A percentile compares a stretch with the other conserved stretches of the same genome.
Evolutionary conservation across 2,113 vertebrate genomes (phyloP).

Genomic region (Osmerus mordax): DNA sequence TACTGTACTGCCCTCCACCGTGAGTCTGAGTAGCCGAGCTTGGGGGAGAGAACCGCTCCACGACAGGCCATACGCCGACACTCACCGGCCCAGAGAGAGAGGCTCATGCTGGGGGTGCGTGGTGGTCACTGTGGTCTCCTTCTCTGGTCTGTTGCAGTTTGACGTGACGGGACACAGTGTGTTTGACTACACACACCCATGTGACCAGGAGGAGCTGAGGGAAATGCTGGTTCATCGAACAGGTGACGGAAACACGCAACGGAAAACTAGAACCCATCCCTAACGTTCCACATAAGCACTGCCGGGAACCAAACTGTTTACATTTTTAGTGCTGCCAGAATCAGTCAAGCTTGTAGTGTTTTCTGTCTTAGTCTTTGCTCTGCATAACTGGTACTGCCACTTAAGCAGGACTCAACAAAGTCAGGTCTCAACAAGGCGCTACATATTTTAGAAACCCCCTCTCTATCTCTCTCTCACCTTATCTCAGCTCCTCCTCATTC

Average conservation of each 20-base stretch:
- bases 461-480: slow-evolving; percentile 15
- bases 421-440: neutral
- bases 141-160: slow-evolving; percentile 75
- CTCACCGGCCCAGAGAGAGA: too few species aligned
- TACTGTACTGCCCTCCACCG: slow-evolving; percentile 43
- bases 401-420: too few species aligned
- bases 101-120: too few species aligned
- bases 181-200: slow-evolving; percentile 96
- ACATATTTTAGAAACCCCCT: neutral
- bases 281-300: too few species aligned
- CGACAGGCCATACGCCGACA: too few species aligned
- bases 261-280: too few species aligned
- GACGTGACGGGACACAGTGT: slow-evolving; percentile 95
- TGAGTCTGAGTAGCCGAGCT: neutral
- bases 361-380: slow-evolving; percentile 5
- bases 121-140: neutral
- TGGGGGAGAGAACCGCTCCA: neutral
- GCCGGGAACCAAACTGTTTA: too few species aligned
- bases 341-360: too few species aligned
- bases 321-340: too few species aligned
- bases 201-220: slow-evolving; percentile 96
- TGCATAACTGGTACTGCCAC: neutral
- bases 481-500: neutral
- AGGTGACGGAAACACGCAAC: slow-evolving; percentile 67
- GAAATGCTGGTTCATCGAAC: slow-evolving; percentile 92